phyloP scores from a whole-genome alignment of 2,888 invertebrate species.

The Galeopsomyia nigrocyanea region DNA sequence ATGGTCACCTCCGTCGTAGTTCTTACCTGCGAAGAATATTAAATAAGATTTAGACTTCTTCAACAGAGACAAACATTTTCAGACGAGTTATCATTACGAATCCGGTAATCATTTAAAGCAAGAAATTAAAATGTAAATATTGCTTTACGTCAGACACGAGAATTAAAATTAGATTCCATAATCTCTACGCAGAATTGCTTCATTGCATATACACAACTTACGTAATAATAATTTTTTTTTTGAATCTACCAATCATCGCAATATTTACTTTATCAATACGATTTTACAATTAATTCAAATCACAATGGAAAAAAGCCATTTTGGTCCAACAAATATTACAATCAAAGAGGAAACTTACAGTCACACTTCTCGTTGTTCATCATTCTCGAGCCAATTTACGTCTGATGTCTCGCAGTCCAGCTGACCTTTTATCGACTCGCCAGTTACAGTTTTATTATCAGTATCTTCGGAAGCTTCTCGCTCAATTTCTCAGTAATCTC shows the following conservation, averaged over 20 bases:
- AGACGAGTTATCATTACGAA: too few species aligned
- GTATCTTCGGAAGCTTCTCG: too few species aligned
- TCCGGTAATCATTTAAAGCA: too few species aligned
- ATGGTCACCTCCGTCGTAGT: constrained; percentile 17
- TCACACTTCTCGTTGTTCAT: constrained; percentile 41
- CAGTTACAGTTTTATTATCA: background rate
- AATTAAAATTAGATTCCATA: too few species aligned
- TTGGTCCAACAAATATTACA: background rate
- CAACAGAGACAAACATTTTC: too few species aligned
- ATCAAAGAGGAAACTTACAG: constrained; percentile 36
- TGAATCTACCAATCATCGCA: background rate
- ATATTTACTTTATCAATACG: background rate
- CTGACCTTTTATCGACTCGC: constrained; percentile 44
- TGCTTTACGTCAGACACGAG: too few species aligned
- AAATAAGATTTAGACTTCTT: background rate
- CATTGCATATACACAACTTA: too few species aligned
- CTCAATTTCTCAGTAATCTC: too few species aligned
- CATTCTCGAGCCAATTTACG: constrained; percentile 19
- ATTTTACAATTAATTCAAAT: background rate
- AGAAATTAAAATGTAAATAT: too few species aligned
- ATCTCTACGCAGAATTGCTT: too few species aligned
- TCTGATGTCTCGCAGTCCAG: constrained; percentile 34
- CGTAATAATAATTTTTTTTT: too few species aligned
- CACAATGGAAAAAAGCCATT: background rate
- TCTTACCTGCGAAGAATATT: constrained; percentile 3